Conservation (phyloP, 2,113 vertebrate genomes). For the Aepyceros melampus region DNA sequence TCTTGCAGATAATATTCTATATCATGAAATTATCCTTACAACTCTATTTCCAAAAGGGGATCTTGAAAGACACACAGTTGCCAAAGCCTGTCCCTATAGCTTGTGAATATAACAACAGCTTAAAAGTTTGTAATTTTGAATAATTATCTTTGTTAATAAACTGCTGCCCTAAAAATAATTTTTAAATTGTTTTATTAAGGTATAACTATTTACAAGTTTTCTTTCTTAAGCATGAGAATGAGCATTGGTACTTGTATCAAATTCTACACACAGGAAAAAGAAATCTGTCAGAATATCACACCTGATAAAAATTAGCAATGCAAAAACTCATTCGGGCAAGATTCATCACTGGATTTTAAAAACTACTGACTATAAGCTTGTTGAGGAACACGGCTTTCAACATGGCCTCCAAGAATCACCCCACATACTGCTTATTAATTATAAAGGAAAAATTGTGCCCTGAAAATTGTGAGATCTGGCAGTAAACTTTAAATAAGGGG, state of each 20-base stretch:
- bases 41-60: conserved; percentile 16
- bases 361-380: not conserved
- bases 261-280: not conserved
- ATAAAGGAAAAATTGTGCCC: not conserved
- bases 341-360: not conserved
- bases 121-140: not conserved
- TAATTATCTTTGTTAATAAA: not conserved
- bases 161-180: not conserved
- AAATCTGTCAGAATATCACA: not conserved
- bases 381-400: not conserved
- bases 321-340: not conserved
- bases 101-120: not conserved
- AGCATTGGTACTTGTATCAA: not conserved
- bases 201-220: not conserved
- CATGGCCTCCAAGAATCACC: not conserved
- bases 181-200: conserved; percentile 13
- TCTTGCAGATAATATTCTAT: not conserved
- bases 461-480: not conserved
- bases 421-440: not conserved
- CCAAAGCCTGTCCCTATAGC: not conserved
- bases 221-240: not conserved
- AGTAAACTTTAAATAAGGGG: not conserved
- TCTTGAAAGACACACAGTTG: not conserved
- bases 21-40: not conserved
- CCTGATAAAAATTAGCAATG: not conserved